phyloP scores from a whole-genome alignment of 2,797 vertebrate genomes.

The Clarias pachynema region DNA sequence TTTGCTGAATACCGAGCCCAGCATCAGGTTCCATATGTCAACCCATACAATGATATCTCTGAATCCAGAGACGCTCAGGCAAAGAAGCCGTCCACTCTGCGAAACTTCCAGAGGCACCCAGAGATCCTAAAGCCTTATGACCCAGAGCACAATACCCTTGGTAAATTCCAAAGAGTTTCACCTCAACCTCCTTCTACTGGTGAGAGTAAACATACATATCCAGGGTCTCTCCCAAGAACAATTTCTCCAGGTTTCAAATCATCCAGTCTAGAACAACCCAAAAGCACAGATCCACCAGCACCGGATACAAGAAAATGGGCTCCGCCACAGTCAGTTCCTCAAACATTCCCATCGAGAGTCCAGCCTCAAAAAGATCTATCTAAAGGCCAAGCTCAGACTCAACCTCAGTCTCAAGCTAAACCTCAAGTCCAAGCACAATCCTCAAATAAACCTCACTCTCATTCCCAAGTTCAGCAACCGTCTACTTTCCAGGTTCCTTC shows the following conservation, averaged over 20 bases:
- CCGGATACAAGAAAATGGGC: conserved; percentile 61
- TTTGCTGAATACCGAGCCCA: conserved; percentile 76
- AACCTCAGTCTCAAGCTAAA: conserved; percentile 39
- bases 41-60: conserved; percentile 69
- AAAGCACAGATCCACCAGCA: conserved; percentile 35
- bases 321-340: conserved; percentile 55
- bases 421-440: conserved; percentile 41
- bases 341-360: conserved; percentile 46
- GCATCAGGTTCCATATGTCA: conserved; percentile 66
- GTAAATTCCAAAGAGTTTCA: conserved; percentile 65
- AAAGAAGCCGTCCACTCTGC: conserved; percentile 72
- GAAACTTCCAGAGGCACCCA: conserved; percentile 92
- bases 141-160: conserved; percentile 80
- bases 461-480: conserved; percentile 26
- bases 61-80: conserved; percentile 67
- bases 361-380: conserved; percentile 52
- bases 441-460: conserved; percentile 45
- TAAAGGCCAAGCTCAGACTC: conserved; percentile 55
- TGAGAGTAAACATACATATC: conserved; percentile 64
- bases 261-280: conserved; percentile 64
- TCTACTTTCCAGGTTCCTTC: conserved; percentile 21
- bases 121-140: conserved; percentile 91
- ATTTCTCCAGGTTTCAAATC: conserved; percentile 49
- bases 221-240: conserved; percentile 69
- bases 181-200: conserved; percentile 61